phyloP scores from a whole-genome alignment of 2,888 invertebrate genomes.

The Calameuta pallipes region DNA sequence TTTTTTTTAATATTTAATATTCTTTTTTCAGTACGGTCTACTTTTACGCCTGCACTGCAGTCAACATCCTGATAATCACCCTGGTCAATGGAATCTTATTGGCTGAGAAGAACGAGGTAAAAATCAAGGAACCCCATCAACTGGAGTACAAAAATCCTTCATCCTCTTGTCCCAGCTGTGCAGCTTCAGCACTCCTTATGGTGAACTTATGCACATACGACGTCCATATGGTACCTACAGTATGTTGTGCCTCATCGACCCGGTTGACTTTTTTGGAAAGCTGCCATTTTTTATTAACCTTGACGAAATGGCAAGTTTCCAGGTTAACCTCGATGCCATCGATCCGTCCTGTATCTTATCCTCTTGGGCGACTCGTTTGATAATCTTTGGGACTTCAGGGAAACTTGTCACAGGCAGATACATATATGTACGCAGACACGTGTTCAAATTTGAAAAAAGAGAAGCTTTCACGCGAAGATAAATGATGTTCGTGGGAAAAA shows the following conservation, averaged over 20 bases:
- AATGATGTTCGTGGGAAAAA: background rate
- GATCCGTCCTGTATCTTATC: constrained; percentile 19
- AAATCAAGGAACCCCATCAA: background rate
- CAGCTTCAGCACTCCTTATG: background rate
- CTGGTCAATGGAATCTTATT: constrained; percentile 63
- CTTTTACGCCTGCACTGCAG: constrained; percentile 57
- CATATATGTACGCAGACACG: background rate
- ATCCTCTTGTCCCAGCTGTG: background rate
- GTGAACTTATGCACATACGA: background rate
- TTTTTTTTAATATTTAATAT: background rate
- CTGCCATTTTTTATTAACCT: constrained; percentile 51
- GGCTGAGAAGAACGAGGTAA: constrained; percentile 65
- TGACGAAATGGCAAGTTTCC: constrained; percentile 43
- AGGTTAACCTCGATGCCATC: constrained; percentile 44
- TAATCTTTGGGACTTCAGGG: background rate
- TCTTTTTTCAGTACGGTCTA: constrained; percentile 54
- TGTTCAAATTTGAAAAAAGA: background rate
- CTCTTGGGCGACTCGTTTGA: background rate
- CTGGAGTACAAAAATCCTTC: background rate
- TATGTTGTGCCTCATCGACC: background rate
- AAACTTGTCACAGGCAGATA: background rate
- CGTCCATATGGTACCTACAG: background rate
- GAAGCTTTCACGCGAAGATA: background rate
- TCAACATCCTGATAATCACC: constrained; percentile 55
- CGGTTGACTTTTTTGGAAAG: constrained; percentile 39